A percentile compares a stretch with the other conserved stretches of the same genome.
Conservation (phyloP, 2,888 invertebrate genomes). For the Dione vanillae region DNA sequence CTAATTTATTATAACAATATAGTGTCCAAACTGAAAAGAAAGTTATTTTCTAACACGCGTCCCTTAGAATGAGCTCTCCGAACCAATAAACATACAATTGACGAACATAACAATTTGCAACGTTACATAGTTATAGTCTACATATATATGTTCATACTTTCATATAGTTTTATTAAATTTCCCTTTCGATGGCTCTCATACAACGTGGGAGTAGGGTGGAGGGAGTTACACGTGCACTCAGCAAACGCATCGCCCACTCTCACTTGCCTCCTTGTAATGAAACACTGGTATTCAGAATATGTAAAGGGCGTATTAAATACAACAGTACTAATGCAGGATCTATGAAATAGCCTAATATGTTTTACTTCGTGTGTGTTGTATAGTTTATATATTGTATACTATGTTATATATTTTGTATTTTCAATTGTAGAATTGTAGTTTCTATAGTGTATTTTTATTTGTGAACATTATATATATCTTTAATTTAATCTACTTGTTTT, state of each 20-base stretch:
- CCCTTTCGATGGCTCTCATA: slow-evolving; percentile 34
- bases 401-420: no score
- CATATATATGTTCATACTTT: neutral
- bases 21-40: no score
- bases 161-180: slow-evolving; percentile 34
- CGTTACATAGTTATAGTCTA: slow-evolving; percentile 1
- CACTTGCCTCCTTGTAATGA: slow-evolving; percentile 20
- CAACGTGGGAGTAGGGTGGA: slow-evolving; percentile 24
- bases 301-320: slow-evolving; percentile 17
- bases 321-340: neutral
- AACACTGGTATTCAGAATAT: slow-evolving; percentile 26
- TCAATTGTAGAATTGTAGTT: no score
- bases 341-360: no score
- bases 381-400: no score
- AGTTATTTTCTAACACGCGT: no score
- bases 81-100: neutral
- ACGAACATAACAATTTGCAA: neutral
- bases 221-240: slow-evolving; percentile 37
- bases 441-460: no score
- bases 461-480: neutral
- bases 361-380: no score
- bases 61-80: neutral
- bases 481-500: no score
- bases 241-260: slow-evolving; percentile 32
- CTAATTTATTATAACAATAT: no score